These are phyloP conservation scores for Polypterus bichir DNA, from an alignment of 2,113 vertebrate species.

Conservation along the genomic window DNA sequence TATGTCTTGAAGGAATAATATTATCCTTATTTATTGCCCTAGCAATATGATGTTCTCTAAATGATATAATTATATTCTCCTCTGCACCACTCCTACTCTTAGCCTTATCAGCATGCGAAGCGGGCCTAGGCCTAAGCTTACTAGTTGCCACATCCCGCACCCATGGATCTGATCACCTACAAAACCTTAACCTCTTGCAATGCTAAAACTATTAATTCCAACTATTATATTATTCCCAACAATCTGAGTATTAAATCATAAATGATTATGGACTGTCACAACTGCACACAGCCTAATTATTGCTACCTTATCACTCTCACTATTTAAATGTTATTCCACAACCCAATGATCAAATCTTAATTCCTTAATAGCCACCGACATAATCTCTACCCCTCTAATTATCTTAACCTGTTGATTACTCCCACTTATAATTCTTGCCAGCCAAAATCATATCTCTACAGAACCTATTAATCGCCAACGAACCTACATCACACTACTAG, in stretches of 20 bases:
- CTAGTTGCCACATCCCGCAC: conserved; percentile 16
- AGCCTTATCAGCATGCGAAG: conserved; percentile 17
- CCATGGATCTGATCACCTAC: not conserved
- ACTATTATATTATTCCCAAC: conserved; percentile 14
- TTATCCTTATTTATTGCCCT: too few relatives aligned
- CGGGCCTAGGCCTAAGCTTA: conserved; percentile 4
- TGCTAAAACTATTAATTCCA: conserved; percentile 21
- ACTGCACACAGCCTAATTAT: not conserved
- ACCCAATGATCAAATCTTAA: not conserved
- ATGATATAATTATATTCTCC: not conserved
- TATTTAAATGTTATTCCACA: not conserved
- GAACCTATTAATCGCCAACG: conserved; percentile 10
- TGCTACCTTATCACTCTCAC: not conserved
- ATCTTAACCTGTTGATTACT: conserved; percentile 7
- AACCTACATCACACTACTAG: conserved; percentile 4
- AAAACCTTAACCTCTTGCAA: conserved; percentile 20
- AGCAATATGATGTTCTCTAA: not conserved
- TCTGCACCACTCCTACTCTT: conserved; percentile 6
- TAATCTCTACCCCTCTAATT: conserved; percentile 8
- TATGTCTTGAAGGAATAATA: too few relatives aligned
- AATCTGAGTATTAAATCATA: not conserved
- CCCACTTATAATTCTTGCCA: conserved; percentile 9
- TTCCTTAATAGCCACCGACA: not conserved
- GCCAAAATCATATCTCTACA: conserved; percentile 7
- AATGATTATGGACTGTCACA: conserved; percentile 9